phyloP scores from a whole-genome alignment of 2,113 vertebrate species.

The Gallinago paraguaiae region DNA sequence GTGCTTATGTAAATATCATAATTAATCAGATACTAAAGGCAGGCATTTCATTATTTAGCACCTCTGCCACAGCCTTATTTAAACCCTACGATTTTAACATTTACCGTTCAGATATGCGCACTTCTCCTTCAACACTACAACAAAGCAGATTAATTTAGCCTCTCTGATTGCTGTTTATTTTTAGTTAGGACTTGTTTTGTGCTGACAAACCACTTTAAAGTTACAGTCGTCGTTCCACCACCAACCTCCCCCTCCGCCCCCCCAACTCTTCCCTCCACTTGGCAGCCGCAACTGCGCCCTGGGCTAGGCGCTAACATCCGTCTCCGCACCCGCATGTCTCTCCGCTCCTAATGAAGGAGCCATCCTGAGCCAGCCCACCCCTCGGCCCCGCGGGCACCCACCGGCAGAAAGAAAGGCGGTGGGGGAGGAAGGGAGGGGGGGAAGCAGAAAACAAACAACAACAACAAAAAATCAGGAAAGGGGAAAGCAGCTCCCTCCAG shows the following conservation, averaged over 20 bases:
- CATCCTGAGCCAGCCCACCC: not conserved
- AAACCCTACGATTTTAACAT: slow-evolving; percentile 58
- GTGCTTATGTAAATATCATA: slow-evolving; percentile 76
- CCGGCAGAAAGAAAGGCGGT: not conserved
- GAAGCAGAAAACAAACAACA: no score
- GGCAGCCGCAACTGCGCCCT: not conserved
- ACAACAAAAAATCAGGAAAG: not conserved
- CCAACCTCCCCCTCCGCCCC: not conserved
- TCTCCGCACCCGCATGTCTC: slow-evolving; percentile 7
- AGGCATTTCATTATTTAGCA: slow-evolving; percentile 69
- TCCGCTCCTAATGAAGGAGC: not conserved
- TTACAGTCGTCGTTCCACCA: slow-evolving; percentile 36
- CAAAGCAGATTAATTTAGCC: slow-evolving; percentile 67
- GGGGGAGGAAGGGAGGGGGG: not conserved
- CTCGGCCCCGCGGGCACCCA: not conserved
- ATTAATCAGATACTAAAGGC: slow-evolving; percentile 68
- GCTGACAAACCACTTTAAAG: slow-evolving; percentile 64
- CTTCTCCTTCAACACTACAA: slow-evolving; percentile 49
- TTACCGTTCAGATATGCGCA: slow-evolving; percentile 60
- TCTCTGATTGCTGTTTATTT: slow-evolving; percentile 66
- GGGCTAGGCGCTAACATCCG: not conserved
- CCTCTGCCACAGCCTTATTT: slow-evolving; percentile 66
- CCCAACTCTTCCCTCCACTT: not conserved
- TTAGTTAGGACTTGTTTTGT: slow-evolving; percentile 52
- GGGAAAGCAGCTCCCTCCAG: not conserved